phyloP scores from a whole-genome alignment of 2,797 vertebrate species.

The Amblyraja radiata region DNA sequence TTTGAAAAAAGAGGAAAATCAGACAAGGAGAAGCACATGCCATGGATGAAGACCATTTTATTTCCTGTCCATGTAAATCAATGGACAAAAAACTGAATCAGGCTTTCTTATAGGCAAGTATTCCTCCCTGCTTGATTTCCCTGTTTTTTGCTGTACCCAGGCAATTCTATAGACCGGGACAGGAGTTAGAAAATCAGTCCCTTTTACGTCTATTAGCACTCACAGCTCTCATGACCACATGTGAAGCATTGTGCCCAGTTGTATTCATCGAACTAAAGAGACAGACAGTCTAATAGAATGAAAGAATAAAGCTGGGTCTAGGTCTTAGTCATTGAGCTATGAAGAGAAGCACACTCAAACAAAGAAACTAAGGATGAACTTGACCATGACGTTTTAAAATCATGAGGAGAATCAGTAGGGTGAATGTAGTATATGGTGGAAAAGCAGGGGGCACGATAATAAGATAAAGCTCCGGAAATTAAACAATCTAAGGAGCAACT shows the following conservation, averaged over 20 bases:
- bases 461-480: conserved; percentile 35
- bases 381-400: conserved; percentile 30
- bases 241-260: conserved; percentile 31
- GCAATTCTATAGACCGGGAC: conserved; percentile 4
- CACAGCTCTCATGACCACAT: conserved; percentile 8
- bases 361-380: conserved; percentile 34
- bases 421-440: conserved; percentile 31
- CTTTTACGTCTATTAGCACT: background rate
- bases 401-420: conserved; percentile 32
- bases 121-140: conserved; percentile 32
- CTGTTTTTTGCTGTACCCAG: conserved; percentile 28
- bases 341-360: conserved; percentile 21
- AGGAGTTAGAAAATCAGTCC: background rate
- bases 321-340: conserved; percentile 29
- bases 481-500: conserved; percentile 32
- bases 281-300: conserved; percentile 17
- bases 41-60: background rate
- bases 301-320: background rate
- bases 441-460: conserved; percentile 31
- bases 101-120: background rate
- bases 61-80: conserved; percentile 19
- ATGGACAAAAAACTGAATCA: conserved; percentile 7
- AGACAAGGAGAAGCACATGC: background rate
- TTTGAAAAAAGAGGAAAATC: background rate
- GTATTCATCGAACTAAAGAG: conserved; percentile 20